Evolutionary conservation across 2,113 vertebrate species (phyloP), one percentile per base, ranked within the genome.

Genomic region (Motacilla alba): DNA sequence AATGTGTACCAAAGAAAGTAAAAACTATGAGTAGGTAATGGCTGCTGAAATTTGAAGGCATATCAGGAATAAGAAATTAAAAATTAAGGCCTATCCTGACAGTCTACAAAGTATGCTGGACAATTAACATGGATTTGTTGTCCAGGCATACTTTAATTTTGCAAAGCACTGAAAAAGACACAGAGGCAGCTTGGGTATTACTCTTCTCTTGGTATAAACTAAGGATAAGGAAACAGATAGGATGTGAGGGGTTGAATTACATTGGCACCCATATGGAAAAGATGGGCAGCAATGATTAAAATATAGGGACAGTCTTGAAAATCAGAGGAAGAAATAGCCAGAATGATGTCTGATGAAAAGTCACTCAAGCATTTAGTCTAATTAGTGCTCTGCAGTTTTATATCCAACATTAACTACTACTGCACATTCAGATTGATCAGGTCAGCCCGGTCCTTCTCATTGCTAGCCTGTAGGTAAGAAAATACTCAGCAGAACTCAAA

Each of bases 171-270:
- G 0, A 19, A 3, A 41, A 75, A 78, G 69, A n/a, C 30, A n/a
- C 55, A 52, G 70, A 83, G 47, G 50, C 3, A 4, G 15, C 9
- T 49, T 80, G 49, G 3, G 3, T 41, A 44, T 49, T 66, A 52
- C 23, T 16, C 52, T 33, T 43, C 24, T 60, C 22, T 9, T 0
- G 0, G 56, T n/a, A 63, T n/a, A 63, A 78, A 58, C 46, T 44
- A 55, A 53, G 58, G 31, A 44, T 67, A 82, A 78, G 37, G 66
- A 14, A 33, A 52, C 31, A 85, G 47, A 72, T 14, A 69, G 3
- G 2, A 82, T 9, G 8, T 6, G 30, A 86, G 28, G 41, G 41
- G 31, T 2, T 92, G 78, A 44, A 64, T 53, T 81, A 62, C 58
- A 79, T 5, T 5, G 1, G 46, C 63, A 90, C 64, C 46, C 70